Base-by-base conservation (phyloP, 2,888 invertebrate genomes). In the Rhagophthalmus giganteus region DNA sequence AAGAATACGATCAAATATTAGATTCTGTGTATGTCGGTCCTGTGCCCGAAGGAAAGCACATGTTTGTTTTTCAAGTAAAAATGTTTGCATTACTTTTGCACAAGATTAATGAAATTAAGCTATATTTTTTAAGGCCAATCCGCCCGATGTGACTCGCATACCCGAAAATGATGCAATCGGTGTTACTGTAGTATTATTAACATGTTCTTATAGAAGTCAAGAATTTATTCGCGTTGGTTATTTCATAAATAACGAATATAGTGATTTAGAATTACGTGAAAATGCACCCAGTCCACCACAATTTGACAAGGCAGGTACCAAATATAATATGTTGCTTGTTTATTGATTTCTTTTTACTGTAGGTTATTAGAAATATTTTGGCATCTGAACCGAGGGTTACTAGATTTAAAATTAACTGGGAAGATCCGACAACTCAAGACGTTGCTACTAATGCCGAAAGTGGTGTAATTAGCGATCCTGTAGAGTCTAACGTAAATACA, bases 21-120 rank as follows among this genome's bases (percentile, higher is more conserved):
- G 99, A 99, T 73, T 95, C 96, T 0, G 97, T 98, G 27, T 93
- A 94, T 69, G 98, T 99, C 0, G 99, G 98, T 0, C 99, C 99
- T 0, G 92, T 99, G 42, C 95, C 97, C 0, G 97, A 97, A 72
- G 99, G 94, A 13, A 83, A 90, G 62, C 94, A 95, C 76, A 93
- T 92, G 83, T 96, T 96, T 76, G 90, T 94, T 0, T 95, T 95
- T 72, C 90, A 93, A 81, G 88, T 87, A 74, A 69, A 65, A 44
- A 25, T 15, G 37, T 28, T 15, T 45, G 25, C 3, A 31, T 12
- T 10, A n/a, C n/a, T n/a, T n/a, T n/a, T n/a, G n/a, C n/a, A n/a
- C n/a, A n/a, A n/a, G n/a, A n/a, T n/a, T n/a, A n/a, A n/a, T n/a
- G n/a, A n/a, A n/a, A n/a, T n/a, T n/a, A n/a, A n/a, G n/a, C n/a